Evolutionary conservation across 2,888 invertebrate genomes (phyloP), one percentile per base, ranked within the genome.

Genomic region (Cantharis rustica): DNA sequence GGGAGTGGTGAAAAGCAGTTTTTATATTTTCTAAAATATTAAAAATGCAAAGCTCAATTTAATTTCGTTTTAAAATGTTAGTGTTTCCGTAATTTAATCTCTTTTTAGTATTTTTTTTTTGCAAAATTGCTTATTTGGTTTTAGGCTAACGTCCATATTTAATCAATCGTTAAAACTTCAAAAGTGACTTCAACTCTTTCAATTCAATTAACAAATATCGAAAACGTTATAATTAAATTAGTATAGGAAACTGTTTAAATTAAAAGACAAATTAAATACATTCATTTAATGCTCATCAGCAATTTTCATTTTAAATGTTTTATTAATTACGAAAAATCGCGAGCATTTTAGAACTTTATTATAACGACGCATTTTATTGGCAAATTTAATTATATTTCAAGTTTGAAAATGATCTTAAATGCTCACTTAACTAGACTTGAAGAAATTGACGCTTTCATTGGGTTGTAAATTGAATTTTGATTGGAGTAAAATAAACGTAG

Each of bases 381-480:
- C 10, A 26, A 71, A 71, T 27, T 71, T 71, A 71, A 71, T 71
- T 71, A 71, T 63, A 71, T 71, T 16, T 61, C 26, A 23, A 62
- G 62, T 16, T 62, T 16, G 13, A 23, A 71, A 71, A 62, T 26
- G 62, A 26, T 31, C 71, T 71, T 71, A 27, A 62, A 63, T 63
- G 62, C 63, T 71, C 26, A 15, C 16, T 17, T 20, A 70, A 66
- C 27, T 68, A 31, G 62, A 26, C 61, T 73, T 62, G 66, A 73
- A 73, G 66, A 68, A 69, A 27, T 73, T 62, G 68, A 73, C 73
- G 23, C 61, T 13, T 27, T 73, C 61, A 61, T 73, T 62, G 73
- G 61, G 62, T 72, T 73, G 26, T 27, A 73, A 73, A 68, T 73
- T 73, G 62, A 73, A 73, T 73, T 73, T 73, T 68, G 68, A 73